These are phyloP conservation scores for Phenganax subtilis DNA, from an alignment of 92 coral and sea anemone species.

Conservation along the genomic window DNA sequence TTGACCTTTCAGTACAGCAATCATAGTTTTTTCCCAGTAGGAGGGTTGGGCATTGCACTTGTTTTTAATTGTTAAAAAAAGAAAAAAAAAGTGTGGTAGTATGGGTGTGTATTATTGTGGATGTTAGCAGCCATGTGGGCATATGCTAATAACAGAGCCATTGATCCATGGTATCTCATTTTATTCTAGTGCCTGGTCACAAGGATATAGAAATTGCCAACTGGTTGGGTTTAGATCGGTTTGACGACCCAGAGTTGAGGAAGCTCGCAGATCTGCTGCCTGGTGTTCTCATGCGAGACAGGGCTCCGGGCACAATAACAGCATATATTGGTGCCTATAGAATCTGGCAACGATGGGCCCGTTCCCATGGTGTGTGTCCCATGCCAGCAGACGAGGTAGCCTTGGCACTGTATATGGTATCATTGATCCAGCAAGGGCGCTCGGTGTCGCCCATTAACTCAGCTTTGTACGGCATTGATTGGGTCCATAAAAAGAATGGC, in stretches of 20 bases:
- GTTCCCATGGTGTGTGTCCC: conserved; percentile 13
- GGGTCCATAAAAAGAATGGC: conserved; percentile 17
- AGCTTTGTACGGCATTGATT: conserved; percentile 49
- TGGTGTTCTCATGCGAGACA: conserved; percentile 45
- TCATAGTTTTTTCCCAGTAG: too few relatives aligned
- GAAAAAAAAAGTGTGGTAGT: too few relatives aligned
- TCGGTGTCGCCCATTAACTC: conserved; percentile 30
- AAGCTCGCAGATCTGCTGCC: conserved; percentile 48
- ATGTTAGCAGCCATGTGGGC: too few relatives aligned
- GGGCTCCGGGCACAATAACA: conserved; percentile 52
- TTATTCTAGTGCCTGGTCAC: conserved; percentile 9
- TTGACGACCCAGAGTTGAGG: conserved; percentile 38
- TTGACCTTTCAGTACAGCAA: too few relatives aligned
- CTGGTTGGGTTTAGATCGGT: conserved; percentile 6
- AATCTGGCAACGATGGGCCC: conserved; percentile 48
- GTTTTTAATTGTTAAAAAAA: too few relatives aligned
- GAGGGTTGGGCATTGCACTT: too few relatives aligned
- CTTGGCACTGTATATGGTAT: not conserved
- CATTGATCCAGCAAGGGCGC: not conserved
- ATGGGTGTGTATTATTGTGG: too few relatives aligned
- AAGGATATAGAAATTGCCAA: not conserved
- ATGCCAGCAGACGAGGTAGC: conserved; percentile 6
- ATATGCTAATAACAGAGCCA: too few relatives aligned
- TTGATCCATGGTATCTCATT: not conserved
- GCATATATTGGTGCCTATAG: conserved; percentile 47